Conservation (phyloP, 2,113 vertebrate genomes). For the Corythaeola cristata region DNA sequence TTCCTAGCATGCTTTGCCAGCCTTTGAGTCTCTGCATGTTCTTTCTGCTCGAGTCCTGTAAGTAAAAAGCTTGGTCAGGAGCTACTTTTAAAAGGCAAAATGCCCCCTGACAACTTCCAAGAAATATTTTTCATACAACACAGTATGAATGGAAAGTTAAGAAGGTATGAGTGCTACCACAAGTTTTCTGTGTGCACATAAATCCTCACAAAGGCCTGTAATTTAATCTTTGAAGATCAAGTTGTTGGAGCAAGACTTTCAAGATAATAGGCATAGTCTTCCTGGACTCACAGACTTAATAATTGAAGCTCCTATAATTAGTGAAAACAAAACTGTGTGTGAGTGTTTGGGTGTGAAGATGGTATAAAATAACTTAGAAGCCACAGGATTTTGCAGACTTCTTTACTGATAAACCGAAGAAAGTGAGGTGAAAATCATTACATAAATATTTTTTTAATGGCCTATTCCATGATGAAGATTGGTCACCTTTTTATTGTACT, state of each 20-base stretch:
- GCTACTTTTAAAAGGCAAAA: not conserved
- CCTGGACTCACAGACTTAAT: not conserved
- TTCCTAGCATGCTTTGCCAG: not conserved
- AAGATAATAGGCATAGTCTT: not conserved
- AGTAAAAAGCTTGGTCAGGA: not conserved
- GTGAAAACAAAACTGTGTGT: not conserved
- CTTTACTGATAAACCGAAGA: not conserved
- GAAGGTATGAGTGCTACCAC: fast-evolving
- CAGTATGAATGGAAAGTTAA: not conserved
- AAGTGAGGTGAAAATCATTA: not conserved
- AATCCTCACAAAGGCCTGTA: not conserved
- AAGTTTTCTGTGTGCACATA: not conserved
- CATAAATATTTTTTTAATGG: not conserved
- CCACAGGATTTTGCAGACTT: not conserved
- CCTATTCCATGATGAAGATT: not conserved
- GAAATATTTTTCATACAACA: not conserved
- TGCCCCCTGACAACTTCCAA: not conserved
- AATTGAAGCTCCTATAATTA: not conserved
- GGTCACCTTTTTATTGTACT: not conserved
- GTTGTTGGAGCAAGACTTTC: not conserved
- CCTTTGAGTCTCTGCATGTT: not conserved
- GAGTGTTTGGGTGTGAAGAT: not conserved
- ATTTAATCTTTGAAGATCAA: not conserved
- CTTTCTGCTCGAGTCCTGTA: not conserved
- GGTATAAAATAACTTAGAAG: not conserved